Percentiles rank a stretch among this genome's conserved stretches.
These are phyloP conservation scores for Cheilosia vernalis DNA, from an alignment of 2,888 invertebrate genomes.

Conservation along the genomic window DNA sequence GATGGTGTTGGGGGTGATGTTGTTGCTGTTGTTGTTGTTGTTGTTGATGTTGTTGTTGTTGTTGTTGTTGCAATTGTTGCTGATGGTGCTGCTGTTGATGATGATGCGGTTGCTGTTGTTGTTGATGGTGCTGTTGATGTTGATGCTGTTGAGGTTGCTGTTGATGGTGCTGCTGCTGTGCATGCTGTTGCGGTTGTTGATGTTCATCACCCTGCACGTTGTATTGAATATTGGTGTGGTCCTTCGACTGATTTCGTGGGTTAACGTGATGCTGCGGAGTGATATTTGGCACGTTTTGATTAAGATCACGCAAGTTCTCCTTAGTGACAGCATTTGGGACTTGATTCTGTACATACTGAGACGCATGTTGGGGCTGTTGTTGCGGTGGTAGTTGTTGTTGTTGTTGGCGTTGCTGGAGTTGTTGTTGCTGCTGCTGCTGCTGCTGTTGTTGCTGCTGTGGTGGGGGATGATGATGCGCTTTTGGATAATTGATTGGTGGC, in stretches of 20 bases:
- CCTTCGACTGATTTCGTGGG: slow-evolving; percentile 53
- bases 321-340: slow-evolving; percentile 59
- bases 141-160: slow-evolving; percentile 54
- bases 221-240: slow-evolving; percentile 47
- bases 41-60: slow-evolving; percentile 75
- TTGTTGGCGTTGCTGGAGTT: slow-evolving; percentile 36
- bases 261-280: slow-evolving; percentile 51
- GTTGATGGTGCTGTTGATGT: slow-evolving; percentile 43
- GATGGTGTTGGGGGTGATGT: slow-evolving; percentile 77
- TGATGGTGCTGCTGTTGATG: slow-evolving; percentile 75
- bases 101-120: slow-evolving; percentile 45
- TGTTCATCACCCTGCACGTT: slow-evolving; percentile 60
- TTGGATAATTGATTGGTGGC: slow-evolving; percentile 43
- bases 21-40: slow-evolving; percentile 77
- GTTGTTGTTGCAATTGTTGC: slow-evolving; percentile 74
- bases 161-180: slow-evolving; percentile 67
- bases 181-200: slow-evolving; percentile 60
- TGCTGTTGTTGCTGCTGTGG: slow-evolving; percentile 47
- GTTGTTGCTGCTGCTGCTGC: slow-evolving; percentile 15
- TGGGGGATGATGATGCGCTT: slow-evolving; percentile 54
- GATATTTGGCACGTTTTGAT: slow-evolving; percentile 77
- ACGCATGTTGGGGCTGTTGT: slow-evolving; percentile 46
- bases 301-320: slow-evolving; percentile 63
- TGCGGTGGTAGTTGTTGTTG: slow-evolving; percentile 19
- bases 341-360: slow-evolving; percentile 51